Percentiles rank a stretch among this genome's conserved stretches.
Evolutionary conservation across 1,140 invertebrate species (phyloP).

Genomic region (Anastrepha ludens): DNA sequence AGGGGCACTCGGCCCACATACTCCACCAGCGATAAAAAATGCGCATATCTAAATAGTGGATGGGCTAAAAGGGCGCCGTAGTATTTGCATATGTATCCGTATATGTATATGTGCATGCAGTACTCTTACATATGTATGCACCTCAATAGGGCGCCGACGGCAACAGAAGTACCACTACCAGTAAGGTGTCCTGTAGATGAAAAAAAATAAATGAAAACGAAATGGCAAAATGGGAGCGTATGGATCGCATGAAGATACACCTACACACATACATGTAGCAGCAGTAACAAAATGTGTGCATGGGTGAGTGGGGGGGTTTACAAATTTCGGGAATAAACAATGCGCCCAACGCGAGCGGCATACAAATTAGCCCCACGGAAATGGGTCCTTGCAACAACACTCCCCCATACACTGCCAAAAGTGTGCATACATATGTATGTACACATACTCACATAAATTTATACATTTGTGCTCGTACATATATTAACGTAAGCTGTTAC

Average conservation of each 20-base stretch:
- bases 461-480: neutral
- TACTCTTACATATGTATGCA: too few relatives aligned
- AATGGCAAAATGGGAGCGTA: neutral
- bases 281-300: neutral
- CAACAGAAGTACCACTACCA: neutral
- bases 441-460: neutral
- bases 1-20: neutral
- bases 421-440: neutral
- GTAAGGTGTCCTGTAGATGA: neutral
- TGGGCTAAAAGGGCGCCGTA: neutral
- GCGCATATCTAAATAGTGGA: neutral
- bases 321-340: constrained; percentile 6
- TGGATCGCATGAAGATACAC: neutral
- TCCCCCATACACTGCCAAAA: neutral
- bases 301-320: neutral
- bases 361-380: constrained; percentile 49
- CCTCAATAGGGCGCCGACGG: neutral
- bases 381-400: constrained; percentile 19
- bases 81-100: neutral
- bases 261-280: neutral
- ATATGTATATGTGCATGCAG: neutral
- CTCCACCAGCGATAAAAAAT: neutral
- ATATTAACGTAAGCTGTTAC: neutral
- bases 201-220: neutral
- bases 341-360: constrained; percentile 28